phyloP scores from a whole-genome alignment of 2,113 vertebrate species.

The Oncorhynchus tshawytscha region DNA sequence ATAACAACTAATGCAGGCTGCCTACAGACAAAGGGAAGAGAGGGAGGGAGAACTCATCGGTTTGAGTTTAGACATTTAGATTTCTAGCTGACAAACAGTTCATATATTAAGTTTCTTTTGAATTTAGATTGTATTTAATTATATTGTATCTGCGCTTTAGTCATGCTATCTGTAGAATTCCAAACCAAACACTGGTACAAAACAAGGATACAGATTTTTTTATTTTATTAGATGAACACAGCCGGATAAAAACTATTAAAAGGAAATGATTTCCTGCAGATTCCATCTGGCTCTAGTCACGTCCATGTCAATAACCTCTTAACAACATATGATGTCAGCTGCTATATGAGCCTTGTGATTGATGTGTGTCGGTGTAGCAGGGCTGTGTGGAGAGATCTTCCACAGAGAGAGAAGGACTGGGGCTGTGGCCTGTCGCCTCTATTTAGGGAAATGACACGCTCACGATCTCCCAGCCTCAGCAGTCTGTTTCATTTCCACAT shows the following conservation, averaged over 20 bases:
- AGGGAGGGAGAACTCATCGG: background rate
- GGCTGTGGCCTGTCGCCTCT: constrained; percentile 9
- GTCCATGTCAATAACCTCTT: background rate
- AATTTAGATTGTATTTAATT: too few relatives aligned
- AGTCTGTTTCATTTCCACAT: constrained; percentile 12
- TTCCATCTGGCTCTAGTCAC: background rate
- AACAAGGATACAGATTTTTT: background rate
- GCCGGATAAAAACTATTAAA: background rate
- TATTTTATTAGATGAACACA: background rate
- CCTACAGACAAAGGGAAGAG: background rate
- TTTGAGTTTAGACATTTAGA: too few relatives aligned
- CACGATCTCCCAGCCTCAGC: background rate
- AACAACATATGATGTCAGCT: background rate
- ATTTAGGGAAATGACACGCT: constrained; percentile 4
- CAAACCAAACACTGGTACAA: background rate
- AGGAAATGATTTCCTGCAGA: background rate
- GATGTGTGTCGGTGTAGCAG: background rate
- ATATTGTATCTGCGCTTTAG: too few relatives aligned
- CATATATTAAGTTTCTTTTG: too few relatives aligned
- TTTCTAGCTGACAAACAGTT: too few relatives aligned
- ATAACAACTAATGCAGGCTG: too few relatives aligned
- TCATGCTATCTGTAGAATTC: too few relatives aligned
- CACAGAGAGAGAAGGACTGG: background rate
- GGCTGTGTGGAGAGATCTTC: background rate
- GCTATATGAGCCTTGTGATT: background rate